Percentiles rank a stretch among this genome's conserved stretches.
These are phyloP conservation scores for Macrophya alboannulata DNA, from an alignment of 2,888 invertebrate species.

Conservation along the genomic window DNA sequence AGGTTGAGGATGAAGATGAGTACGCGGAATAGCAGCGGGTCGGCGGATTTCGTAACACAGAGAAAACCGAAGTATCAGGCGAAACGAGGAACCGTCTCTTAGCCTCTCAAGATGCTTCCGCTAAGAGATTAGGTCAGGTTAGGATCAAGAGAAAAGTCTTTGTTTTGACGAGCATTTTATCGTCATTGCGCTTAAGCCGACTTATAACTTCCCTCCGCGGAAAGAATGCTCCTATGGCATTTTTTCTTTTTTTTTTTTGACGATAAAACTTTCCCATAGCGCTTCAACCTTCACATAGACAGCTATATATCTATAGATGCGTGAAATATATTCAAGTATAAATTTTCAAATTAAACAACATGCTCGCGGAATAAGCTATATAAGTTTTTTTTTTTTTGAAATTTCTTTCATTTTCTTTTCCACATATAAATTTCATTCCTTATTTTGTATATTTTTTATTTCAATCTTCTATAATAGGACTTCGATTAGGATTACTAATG, in stretches of 20 bases:
- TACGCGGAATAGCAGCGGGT: slow-evolving; percentile 32
- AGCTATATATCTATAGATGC: background rate
- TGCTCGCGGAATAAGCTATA: background rate
- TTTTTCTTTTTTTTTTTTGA: background rate
- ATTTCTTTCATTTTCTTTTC: background rate
- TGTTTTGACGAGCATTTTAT: slow-evolving; percentile 52
- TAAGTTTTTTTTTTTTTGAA: background rate
- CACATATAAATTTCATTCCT: background rate
- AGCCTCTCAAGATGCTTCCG: slow-evolving; percentile 43
- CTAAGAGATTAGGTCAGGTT: slow-evolving; percentile 50
- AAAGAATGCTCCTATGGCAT: background rate
- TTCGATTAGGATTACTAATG: background rate
- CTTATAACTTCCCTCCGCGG: slow-evolving; percentile 11
- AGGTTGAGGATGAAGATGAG: slow-evolving; percentile 18
- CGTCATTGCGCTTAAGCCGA: slow-evolving; percentile 45
- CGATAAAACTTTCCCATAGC: slow-evolving; percentile 29
- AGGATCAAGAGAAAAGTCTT: slow-evolving; percentile 47
- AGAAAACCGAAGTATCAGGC: slow-evolving; percentile 43
- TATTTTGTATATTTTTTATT: background rate
- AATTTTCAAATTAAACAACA: background rate
- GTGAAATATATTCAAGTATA: slow-evolving; percentile 5
- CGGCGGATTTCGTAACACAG: slow-evolving; percentile 29
- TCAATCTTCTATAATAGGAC: background rate
- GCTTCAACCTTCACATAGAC: background rate
- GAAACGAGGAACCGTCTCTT: slow-evolving; percentile 46